Percentiles rank a stretch among this genome's conserved stretches.
Evolutionary conservation across 2,888 invertebrate genomes (phyloP).

Genomic region (Tiliacea citrago): DNA sequence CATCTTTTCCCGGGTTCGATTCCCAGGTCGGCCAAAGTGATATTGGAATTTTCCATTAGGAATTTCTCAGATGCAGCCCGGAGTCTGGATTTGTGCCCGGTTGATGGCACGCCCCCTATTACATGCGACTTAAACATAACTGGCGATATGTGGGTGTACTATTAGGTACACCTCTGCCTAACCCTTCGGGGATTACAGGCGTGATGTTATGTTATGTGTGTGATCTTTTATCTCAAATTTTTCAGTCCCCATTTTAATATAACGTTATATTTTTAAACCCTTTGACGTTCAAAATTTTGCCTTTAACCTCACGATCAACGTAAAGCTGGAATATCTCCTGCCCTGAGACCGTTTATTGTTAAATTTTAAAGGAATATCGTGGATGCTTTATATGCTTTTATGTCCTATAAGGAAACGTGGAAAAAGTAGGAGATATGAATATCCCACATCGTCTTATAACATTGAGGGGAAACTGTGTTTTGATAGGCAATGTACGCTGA

Average conservation of each 20-base stretch:
- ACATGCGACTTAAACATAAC: too few relatives aligned
- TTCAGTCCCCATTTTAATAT: slow-evolving; percentile 40
- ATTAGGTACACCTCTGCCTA: too few relatives aligned
- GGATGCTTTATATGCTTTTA: not conserved
- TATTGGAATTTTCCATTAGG: too few relatives aligned
- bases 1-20: too few relatives aligned
- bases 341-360: slow-evolving; percentile 22
- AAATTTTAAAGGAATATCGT: slow-evolving; percentile 24
- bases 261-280: slow-evolving; percentile 30
- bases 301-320: slow-evolving; percentile 29
- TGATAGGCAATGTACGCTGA: not conserved
- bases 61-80: too few relatives aligned
- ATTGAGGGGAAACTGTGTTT: not conserved
- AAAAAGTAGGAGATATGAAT: not conserved
- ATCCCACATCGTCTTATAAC: not conserved
- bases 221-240: slow-evolving; percentile 12
- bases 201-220: too few relatives aligned
- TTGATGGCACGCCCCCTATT: too few relatives aligned
- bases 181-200: too few relatives aligned
- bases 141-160: too few relatives aligned
- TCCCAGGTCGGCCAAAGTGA: too few relatives aligned
- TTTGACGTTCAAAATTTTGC: slow-evolving; percentile 50
- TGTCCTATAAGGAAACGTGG: not conserved
- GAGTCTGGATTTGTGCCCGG: too few relatives aligned
- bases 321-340: slow-evolving; percentile 24